phyloP scores from a whole-genome alignment of 2,113 vertebrate species.

The Hemibates koningsi region DNA sequence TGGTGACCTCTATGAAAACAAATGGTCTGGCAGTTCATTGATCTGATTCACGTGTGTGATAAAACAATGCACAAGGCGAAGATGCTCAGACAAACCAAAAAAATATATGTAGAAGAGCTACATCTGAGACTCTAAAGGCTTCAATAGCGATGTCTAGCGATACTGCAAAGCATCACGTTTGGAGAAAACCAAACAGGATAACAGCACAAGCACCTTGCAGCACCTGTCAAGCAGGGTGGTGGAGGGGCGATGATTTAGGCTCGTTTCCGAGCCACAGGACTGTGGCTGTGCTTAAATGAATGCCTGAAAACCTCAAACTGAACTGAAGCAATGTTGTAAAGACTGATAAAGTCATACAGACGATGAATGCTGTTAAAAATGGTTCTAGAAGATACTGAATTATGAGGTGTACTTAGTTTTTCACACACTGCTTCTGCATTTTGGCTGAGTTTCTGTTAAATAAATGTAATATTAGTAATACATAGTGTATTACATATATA shows the following conservation, averaged over 20 bases:
- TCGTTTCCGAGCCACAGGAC: neutral
- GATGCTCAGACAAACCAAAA: neutral
- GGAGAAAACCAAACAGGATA: neutral
- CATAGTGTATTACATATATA: neutral
- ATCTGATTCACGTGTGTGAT: neutral
- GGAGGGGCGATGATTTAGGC: neutral
- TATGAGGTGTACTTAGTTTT: neutral
- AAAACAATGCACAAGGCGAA: neutral
- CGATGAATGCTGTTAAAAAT: neutral
- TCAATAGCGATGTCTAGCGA: neutral
- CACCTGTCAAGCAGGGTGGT: neutral
- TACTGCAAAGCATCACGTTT: neutral
- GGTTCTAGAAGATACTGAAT: neutral
- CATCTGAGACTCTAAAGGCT: neutral
- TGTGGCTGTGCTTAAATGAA: neutral
- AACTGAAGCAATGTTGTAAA: neutral
- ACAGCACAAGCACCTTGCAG: neutral
- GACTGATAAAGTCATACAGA: neutral
- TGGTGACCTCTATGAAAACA: neutral
- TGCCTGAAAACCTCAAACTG: neutral
- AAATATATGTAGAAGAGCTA: neutral
- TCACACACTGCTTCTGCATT: neutral
- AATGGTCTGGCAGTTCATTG: neutral
- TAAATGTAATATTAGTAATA: neutral
- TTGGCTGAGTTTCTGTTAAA: neutral